Evolutionary conservation across 2,113 vertebrate genomes (phyloP), one percentile per base, ranked within the genome.

Genomic region (Parus major): DNA sequence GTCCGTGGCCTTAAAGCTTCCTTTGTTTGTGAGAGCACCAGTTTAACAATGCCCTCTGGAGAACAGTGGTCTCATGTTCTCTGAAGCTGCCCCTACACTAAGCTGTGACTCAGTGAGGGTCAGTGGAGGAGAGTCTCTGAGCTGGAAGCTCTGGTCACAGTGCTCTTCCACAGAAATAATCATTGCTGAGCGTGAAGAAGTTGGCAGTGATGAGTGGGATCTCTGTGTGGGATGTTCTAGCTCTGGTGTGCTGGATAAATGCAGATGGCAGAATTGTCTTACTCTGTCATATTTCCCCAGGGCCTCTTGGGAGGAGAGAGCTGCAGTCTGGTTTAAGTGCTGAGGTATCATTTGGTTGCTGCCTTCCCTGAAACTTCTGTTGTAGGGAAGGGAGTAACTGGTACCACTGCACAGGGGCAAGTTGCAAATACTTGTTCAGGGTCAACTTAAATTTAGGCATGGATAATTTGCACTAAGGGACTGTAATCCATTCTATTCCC

Each of bases 1-100:
- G 72, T 90, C 44, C 20, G 55, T 44, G 60, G 83, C 69, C 72
- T 89, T 93, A 85, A 88, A 88, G 91, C 79, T 77, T 56, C 36
- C 91, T 92, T 90, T 86, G 86, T 95, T 68, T 76, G 81, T 0
- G 15, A 46, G 66, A 86, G 57, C 66, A 10, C 17, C 11, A 20
- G 66, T 64, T 36, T 23, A 63, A 57, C 78, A 72, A 25, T 81
- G 79, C 49, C 44, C 23, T 66, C 46, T 65, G 72, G 46, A 60
- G 92, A 80, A 27, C 18, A 77, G 79, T 57, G 46, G 35, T 65
- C 94, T 87, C 19, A 3, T 49, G 66, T 66, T 92, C 24, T 50
- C 57, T 12, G 27, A 33, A 59, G 71, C 79, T 71, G 93, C 22
- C 60, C 52, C 42, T 82, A 0, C 7, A 5, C 18, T 7, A 9